Percentiles rank a stretch among this genome's conserved stretches.
Evolutionary conservation across 2,113 vertebrate genomes (phyloP).

Genomic region (Callorhinus ursinus): DNA sequence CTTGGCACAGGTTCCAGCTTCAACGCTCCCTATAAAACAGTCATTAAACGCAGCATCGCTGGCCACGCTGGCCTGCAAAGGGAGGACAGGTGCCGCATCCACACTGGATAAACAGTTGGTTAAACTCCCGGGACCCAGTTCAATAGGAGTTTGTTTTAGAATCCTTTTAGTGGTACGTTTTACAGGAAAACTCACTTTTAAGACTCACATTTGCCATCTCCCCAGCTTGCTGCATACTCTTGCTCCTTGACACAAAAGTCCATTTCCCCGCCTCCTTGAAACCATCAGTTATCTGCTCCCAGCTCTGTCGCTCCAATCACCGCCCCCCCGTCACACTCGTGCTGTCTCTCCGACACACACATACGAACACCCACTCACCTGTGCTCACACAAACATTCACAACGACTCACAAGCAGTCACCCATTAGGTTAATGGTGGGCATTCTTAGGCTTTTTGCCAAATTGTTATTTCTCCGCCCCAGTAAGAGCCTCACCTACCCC

Average conservation of each 20-base stretch:
- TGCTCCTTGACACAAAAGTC: neutral
- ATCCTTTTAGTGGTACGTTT: neutral
- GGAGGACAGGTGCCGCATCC: conserved; percentile 26
- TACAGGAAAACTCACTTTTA: neutral
- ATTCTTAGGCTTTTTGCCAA: neutral
- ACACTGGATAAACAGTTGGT: conserved; percentile 35
- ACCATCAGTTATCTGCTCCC: neutral
- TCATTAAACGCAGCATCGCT: conserved; percentile 62
- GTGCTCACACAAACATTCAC: neutral
- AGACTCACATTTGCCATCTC: neutral
- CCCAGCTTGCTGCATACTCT: neutral
- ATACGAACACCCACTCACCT: neutral
- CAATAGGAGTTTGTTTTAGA: neutral
- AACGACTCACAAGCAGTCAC: neutral
- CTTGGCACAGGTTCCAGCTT: conserved; percentile 42
- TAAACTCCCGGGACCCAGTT: conserved; percentile 41
- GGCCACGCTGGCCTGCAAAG: neutral
- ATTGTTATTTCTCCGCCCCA: neutral
- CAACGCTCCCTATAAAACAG: conserved; percentile 81
- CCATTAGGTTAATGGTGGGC: neutral
- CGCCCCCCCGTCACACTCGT: neutral
- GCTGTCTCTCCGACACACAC: neutral
- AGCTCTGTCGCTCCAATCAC: neutral
- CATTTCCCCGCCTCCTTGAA: neutral
- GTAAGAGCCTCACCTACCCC: neutral